phyloP scores from a whole-genome alignment of 2,888 invertebrate species.

The Tetropium fuscum region DNA sequence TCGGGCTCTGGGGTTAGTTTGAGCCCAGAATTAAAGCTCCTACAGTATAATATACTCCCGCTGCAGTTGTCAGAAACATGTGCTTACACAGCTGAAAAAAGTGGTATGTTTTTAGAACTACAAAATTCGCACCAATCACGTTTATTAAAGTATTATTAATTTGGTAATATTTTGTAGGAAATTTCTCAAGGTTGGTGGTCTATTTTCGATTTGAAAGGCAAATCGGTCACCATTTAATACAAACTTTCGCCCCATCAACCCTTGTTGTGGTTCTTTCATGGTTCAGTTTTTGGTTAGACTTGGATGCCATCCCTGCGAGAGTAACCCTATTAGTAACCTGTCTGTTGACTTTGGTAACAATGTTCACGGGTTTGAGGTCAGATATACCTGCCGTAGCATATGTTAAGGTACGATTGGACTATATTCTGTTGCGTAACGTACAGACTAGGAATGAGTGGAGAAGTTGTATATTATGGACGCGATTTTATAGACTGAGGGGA shows the following conservation, averaged over 20 bases:
- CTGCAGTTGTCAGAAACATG: slow-evolving; percentile 78
- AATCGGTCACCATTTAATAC: slow-evolving; percentile 87
- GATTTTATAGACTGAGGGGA: too few species aligned
- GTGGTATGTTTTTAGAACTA: too few species aligned
- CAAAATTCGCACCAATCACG: too few species aligned
- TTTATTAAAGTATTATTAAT: too few species aligned
- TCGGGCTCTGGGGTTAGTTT: slow-evolving; percentile 80
- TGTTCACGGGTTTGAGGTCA: slow-evolving; percentile 85
- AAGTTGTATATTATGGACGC: too few species aligned
- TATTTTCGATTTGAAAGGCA: slow-evolving; percentile 86
- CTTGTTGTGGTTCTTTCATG: slow-evolving; percentile 86
- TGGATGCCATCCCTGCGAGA: slow-evolving; percentile 87
- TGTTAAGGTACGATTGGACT: slow-evolving; percentile 84
- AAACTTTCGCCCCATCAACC: slow-evolving; percentile 87
- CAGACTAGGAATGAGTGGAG: too few species aligned
- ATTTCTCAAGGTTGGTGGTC: slow-evolving; percentile 82
- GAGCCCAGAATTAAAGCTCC: slow-evolving; percentile 81
- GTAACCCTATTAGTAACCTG: slow-evolving; percentile 86
- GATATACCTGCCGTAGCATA: slow-evolving; percentile 90
- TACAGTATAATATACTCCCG: slow-evolving; percentile 84
- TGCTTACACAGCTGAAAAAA: slow-evolving; percentile 82
- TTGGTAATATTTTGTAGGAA: too few species aligned
- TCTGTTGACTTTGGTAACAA: slow-evolving; percentile 86
- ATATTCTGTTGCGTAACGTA: too few species aligned
- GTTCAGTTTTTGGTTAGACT: slow-evolving; percentile 89